Conservation (phyloP, 2,888 invertebrate genomes). For the Calameuta filiformis region DNA sequence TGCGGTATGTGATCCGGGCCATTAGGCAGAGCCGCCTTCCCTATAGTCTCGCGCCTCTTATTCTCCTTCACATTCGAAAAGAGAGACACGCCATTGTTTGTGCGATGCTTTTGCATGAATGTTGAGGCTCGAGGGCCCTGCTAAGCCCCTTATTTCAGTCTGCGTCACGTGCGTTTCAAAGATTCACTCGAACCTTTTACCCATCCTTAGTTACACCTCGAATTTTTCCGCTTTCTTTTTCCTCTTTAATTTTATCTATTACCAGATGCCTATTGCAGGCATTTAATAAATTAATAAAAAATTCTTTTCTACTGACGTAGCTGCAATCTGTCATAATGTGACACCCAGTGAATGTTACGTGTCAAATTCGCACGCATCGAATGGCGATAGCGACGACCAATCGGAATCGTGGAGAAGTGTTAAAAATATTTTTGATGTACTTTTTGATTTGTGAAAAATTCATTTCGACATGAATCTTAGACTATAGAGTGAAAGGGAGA, state of each 20-base stretch:
- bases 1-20: slow-evolving; percentile 58
- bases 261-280: too few species aligned
- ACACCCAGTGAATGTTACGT: too few species aligned
- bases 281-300: too few species aligned
- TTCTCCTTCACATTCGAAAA: slow-evolving; percentile 32
- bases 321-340: too few species aligned
- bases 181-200: slow-evolving; percentile 38
- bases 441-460: too few species aligned
- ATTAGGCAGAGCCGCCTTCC: slow-evolving; percentile 55
- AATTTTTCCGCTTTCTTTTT: background rate
- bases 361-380: too few species aligned
- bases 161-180: slow-evolving; percentile 59
- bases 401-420: too few species aligned
- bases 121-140: slow-evolving; percentile 35
- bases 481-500: too few species aligned
- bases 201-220: background rate
- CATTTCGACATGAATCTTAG: too few species aligned
- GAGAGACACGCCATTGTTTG: slow-evolving; percentile 38
- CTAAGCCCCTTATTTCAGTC: slow-evolving; percentile 59
- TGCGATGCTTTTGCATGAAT: slow-evolving; percentile 36
- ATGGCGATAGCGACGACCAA: too few species aligned
- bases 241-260: background rate
- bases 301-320: too few species aligned
- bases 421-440: too few species aligned
- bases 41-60: slow-evolving; percentile 26